Base-by-base conservation (phyloP, 2,113 vertebrate species). In the Embiotoca jacksoni region DNA sequence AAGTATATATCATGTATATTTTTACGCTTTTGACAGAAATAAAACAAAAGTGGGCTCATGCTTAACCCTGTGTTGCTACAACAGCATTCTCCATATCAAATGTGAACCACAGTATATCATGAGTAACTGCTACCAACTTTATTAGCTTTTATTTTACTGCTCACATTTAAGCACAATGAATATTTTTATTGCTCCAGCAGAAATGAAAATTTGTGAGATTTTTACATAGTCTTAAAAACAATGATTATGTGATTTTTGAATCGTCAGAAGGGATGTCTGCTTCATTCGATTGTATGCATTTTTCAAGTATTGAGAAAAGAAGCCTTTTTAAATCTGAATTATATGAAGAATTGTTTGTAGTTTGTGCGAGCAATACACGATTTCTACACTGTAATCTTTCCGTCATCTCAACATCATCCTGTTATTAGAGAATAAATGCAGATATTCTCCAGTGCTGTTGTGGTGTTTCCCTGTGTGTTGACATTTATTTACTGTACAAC, bases 301-400 rank as follows among this genome's bases (percentile, higher is more conserved):
- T 72, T 52, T 73, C 33, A 9, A 57, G 66, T 78, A 64, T 69
- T 67, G 35, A 64, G 55, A 74, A 71, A 66, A 53, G 59, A 49
- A 36, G 49, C 69, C 46, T 50, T 82, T 73, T 73, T 68, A 56
- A 75, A 69, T 53, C 68, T 69, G 67, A 64, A 64, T 59, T 61
- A 47, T 71, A 75, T 73, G 33, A 56, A 69, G 62, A 64, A 6
- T 31, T 66, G 78, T 78, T 84, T 86, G 53, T 75, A 80, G 78
- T 65, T 82, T 68, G 49, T 89, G 72, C 74, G 72, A 85, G 69
- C 83, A 63, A 59, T 61, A 50, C 63, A 58, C 10, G 6, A 72
- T 87, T 91, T 86, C 56, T 85, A 79, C 75, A 59, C 73, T 90
- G 83, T 68, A 91, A 88, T 89, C 86, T 60, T 80, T 79, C 36